A percentile compares a stretch with the other conserved stretches of the same genome.
Evolutionary conservation across 1,140 invertebrate species (phyloP).

Genomic region (Ruditapes philippinarum): DNA sequence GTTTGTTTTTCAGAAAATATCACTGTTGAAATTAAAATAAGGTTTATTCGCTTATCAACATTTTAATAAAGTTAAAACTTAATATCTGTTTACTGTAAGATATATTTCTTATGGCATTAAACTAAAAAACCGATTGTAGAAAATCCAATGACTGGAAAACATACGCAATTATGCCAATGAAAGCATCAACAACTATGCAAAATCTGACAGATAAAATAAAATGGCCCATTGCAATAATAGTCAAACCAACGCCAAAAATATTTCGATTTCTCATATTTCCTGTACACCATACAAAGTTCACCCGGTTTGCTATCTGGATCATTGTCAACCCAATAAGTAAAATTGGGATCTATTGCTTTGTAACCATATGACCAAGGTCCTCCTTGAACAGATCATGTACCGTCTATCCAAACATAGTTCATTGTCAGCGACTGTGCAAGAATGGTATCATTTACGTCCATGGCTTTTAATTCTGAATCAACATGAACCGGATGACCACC

Average conservation of each 20-base stretch:
- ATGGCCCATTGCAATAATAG: neutral
- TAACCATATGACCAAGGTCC: neutral
- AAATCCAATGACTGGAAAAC: too few relatives aligned
- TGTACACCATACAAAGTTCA: conserved; percentile 9
- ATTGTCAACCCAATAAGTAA: neutral
- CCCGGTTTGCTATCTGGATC: neutral
- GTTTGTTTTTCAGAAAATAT: too few relatives aligned
- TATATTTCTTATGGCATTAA: too few relatives aligned
- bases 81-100: too few relatives aligned
- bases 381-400: neutral
- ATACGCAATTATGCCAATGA: too few relatives aligned
- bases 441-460: neutral
- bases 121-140: too few relatives aligned
- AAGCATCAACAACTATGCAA: too few relatives aligned
- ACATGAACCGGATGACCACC: too few relatives aligned
- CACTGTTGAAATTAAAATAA: too few relatives aligned
- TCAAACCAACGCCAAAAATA: neutral
- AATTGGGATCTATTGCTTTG: neutral
- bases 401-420: neutral
- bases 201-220: neutral
- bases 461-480: too few relatives aligned
- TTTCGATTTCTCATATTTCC: neutral
- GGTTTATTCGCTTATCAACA: too few relatives aligned
- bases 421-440: neutral
- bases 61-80: too few relatives aligned